Percentiles rank a stretch among this genome's conserved stretches.
phyloP scores from a whole-genome alignment of 1,140 invertebrate species.

The Stenopsyche tienmushanensis region DNA sequence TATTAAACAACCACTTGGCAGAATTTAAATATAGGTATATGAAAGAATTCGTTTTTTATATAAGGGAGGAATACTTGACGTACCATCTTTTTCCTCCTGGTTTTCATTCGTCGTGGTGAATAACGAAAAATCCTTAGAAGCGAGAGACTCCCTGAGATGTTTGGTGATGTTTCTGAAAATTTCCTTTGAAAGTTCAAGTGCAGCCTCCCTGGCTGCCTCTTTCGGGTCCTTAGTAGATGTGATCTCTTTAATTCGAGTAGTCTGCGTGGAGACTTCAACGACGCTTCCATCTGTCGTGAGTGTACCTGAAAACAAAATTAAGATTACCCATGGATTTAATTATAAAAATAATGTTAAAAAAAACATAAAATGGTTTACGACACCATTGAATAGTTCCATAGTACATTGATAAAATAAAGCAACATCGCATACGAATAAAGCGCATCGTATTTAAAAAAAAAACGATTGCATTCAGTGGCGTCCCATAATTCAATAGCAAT shows the following conservation, averaged over 20 bases:
- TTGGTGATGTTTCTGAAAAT: slow-evolving; percentile 57
- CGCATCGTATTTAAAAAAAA: not conserved
- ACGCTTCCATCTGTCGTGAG: slow-evolving; percentile 30
- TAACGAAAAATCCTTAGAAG: slow-evolving; percentile 37
- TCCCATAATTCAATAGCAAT: not conserved
- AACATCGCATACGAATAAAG: no score
- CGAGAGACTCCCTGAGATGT: slow-evolving; percentile 53
- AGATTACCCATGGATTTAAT: no score
- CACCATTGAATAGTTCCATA: no score
- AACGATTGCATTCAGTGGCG: not conserved
- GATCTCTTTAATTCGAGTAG: slow-evolving; percentile 10
- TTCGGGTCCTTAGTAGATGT: slow-evolving; percentile 36
- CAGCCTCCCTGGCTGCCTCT: slow-evolving; percentile 44
- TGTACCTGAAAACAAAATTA: slow-evolving; percentile 28
- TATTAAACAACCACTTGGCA: no score
- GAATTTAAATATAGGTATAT: no score
- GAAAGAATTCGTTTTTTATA: no score
- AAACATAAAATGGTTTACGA: no score
- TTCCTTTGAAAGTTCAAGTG: slow-evolving; percentile 53
- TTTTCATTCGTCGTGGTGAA: slow-evolving; percentile 47
- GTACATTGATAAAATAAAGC: no score
- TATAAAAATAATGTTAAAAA: no score
- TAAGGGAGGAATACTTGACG: no score
- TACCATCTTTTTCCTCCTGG: slow-evolving; percentile 51
- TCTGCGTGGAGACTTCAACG: slow-evolving; percentile 10